Percentiles rank a stretch among this genome's conserved stretches.
phyloP scores from a whole-genome alignment of 2,797 vertebrate species.

The Rhinoraja longicauda region DNA sequence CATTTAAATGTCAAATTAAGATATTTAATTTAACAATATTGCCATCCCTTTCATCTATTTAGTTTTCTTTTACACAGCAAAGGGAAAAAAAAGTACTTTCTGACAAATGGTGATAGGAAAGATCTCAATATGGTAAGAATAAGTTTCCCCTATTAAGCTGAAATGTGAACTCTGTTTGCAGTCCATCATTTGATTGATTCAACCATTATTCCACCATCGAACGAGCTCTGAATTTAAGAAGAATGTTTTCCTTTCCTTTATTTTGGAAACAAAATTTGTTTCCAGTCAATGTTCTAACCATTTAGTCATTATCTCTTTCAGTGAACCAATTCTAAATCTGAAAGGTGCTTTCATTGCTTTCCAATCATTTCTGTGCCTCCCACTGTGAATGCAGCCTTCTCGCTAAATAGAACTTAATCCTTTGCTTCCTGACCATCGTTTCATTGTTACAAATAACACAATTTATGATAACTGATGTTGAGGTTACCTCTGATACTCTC shows the following conservation, averaged over 20 bases:
- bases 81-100: neutral
- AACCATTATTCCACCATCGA: neutral
- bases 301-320: neutral
- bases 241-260: neutral
- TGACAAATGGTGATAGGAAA: neutral
- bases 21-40: neutral
- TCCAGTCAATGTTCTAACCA: neutral
- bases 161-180: neutral
- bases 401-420: neutral
- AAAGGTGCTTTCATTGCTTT: neutral
- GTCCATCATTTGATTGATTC: neutral
- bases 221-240: neutral
- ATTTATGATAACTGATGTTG: neutral
- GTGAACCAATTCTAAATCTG: neutral
- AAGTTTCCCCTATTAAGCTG: neutral
- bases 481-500: neutral
- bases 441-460: neutral
- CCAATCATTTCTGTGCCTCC: neutral
- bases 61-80: neutral
- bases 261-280: neutral
- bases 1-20: neutral
- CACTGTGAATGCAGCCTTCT: neutral
- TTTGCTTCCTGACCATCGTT: neutral
- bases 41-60: neutral
- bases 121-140: neutral